Percentiles rank a stretch among this genome's conserved stretches.
phyloP scores from a whole-genome alignment of 2,797 vertebrate genomes.

The Enteromius unitaeniatus region DNA sequence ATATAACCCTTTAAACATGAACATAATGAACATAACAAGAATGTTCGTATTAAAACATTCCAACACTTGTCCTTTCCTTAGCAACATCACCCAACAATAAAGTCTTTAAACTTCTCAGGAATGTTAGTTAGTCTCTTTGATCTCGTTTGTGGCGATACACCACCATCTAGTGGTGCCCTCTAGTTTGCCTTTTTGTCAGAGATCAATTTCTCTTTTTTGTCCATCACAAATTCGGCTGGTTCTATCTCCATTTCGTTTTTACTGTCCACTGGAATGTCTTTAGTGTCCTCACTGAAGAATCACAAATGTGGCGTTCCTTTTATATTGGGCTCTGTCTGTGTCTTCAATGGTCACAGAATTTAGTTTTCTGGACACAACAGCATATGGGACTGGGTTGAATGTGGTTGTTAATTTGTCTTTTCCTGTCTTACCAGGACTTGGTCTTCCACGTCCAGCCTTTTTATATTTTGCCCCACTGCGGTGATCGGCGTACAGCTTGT shows the following conservation, averaged over 20 bases:
- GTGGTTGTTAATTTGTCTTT: constrained; percentile 6
- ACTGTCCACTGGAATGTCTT: not conserved
- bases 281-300: not conserved
- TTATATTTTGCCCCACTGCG: not conserved
- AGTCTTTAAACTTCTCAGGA: not conserved
- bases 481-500: constrained; percentile 21
- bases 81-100: not conserved
- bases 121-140: no score
- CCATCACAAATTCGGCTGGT: not conserved
- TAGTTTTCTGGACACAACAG: constrained; percentile 35
- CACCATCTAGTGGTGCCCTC: no score
- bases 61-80: no score
- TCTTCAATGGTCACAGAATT: not conserved
- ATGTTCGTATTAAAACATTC: no score
- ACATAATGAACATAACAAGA: no score
- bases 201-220: no score
- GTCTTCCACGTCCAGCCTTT: constrained; percentile 34
- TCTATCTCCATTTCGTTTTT: not conserved
- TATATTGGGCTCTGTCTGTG: not conserved
- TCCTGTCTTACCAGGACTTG: constrained; percentile 40
- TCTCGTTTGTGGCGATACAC: no score
- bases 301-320: constrained; percentile 35
- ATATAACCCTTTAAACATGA: no score
- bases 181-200: no score
- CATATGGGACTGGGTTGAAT: constrained; percentile 37